Evolutionary conservation across 2,797 vertebrate genomes (phyloP).

Genomic region (Fundulus diaphanus): DNA sequence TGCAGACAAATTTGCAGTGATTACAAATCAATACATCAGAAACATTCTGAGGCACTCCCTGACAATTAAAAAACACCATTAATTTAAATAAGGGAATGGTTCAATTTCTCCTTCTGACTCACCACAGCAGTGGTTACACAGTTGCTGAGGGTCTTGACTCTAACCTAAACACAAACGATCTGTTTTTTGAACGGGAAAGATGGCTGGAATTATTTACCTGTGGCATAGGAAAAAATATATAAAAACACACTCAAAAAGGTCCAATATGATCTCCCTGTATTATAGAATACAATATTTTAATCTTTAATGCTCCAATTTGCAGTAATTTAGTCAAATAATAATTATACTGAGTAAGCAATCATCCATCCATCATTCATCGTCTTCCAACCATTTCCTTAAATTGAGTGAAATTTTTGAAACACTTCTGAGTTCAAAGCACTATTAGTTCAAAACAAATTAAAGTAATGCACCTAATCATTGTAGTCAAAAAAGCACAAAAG

Average conservation of each 20-base stretch:
- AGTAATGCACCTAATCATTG: slow-evolving; percentile 54
- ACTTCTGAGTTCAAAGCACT: slow-evolving; percentile 39
- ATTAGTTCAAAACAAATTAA: slow-evolving; percentile 38
- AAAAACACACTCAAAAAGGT: neutral
- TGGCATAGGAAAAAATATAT: neutral
- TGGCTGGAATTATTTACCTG: neutral
- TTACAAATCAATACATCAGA: slow-evolving; percentile 74
- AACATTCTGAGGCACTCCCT: slow-evolving; percentile 27
- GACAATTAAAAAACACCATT: slow-evolving; percentile 60
- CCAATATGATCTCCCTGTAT: slow-evolving; percentile 15
- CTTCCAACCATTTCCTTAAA: slow-evolving; percentile 35
- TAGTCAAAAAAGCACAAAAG: slow-evolving; percentile 27
- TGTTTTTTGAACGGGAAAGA: slow-evolving; percentile 23
- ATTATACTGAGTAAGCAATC: no score
- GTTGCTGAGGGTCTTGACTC: slow-evolving; percentile 37
- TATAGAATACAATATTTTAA: slow-evolving; percentile 1
- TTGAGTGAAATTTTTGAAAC: slow-evolving; percentile 48
- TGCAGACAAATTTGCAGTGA: slow-evolving; percentile 51
- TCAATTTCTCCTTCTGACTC: slow-evolving; percentile 31
- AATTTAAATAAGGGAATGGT: slow-evolving; percentile 35
- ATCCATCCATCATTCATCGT: slow-evolving; percentile 8
- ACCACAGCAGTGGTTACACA: slow-evolving; percentile 31
- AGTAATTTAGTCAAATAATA: slow-evolving; percentile 39
- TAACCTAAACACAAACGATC: slow-evolving; percentile 19
- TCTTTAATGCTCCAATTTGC: slow-evolving; percentile 28